Evolutionary conservation across 1,140 invertebrate genomes (phyloP), one percentile per base, ranked within the genome.

Genomic region (Pachypsylla venusta): DNA sequence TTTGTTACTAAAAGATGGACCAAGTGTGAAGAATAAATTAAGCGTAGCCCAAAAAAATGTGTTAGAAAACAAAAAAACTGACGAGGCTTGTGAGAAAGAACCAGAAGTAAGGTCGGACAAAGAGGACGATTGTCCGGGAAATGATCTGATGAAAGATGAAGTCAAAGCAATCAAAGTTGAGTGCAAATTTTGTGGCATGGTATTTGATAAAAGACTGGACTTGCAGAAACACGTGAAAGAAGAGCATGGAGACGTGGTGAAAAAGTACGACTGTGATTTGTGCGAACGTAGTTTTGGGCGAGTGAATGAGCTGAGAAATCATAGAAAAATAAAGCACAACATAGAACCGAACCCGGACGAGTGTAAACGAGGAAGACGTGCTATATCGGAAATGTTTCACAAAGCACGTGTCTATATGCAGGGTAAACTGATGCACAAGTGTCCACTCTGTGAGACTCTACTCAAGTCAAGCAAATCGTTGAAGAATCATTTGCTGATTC

Each of bases 181-280:
- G 5, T 57, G 56, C 35, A 40, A 16, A 16, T 27, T 56, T 24
- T 56, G 55, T 56, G 16, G 16, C 27, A 26, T 35, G 10, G 30
- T 7, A 16, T 39, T 35, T 56, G 30, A 16, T 1, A 56, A 35
- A 7, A 60, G 24, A 40, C 25, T 14, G 24, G 53, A 56, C 25
- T 19, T 60, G 39, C 19, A 24, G 25, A 60, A 55, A 42, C 59
- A 60, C 22, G 26, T 26, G 5, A 20, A 14, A 7, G 4, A 35
- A 25, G 27, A n/a, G 2, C 56, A 57, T 57, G 5, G 26, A 12
- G 77, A 79, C 48, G 71, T 76, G 0, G 74, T 78, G 1, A 78
- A 78, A 62, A 77, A 79, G 58, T 75, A 76, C 60, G 61, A 72
- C 0, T 79, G 77, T 63, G 76, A 77, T 59, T 63, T 77, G 26